Conservation (phyloP, 2,113 vertebrate species). For the Bambusicola thoracicus region DNA sequence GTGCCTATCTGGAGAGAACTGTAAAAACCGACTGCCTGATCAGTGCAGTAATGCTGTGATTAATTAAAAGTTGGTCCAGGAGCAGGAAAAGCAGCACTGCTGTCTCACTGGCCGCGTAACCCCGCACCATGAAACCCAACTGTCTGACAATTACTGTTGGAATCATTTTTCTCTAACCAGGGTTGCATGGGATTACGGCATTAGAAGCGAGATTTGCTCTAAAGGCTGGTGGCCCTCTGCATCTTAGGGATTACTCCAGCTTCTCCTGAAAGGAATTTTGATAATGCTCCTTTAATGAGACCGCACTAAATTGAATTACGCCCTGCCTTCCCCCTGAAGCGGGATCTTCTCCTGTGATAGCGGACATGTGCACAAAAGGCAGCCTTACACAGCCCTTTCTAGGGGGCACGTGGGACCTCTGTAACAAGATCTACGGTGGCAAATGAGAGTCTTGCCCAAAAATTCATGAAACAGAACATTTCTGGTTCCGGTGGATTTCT, state of each 20-base stretch:
- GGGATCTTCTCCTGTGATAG: neutral
- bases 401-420: neutral
- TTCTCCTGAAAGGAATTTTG: slow-evolving; percentile 26
- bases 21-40: neutral
- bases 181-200: slow-evolving; percentile 38
- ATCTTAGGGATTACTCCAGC: neutral
- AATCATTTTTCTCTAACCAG: slow-evolving; percentile 35
- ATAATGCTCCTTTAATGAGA: slow-evolving; percentile 27
- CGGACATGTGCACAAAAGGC: fast-evolving
- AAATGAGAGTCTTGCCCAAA: neutral
- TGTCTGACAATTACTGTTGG: neutral
- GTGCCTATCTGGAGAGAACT: neutral
- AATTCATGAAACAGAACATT: neutral
- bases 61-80: neutral
- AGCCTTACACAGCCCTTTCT: fast-evolving
- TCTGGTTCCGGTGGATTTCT: neutral
- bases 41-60: neutral
- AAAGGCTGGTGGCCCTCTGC: neutral
- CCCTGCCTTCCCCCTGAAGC: neutral
- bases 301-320: slow-evolving; percentile 14
- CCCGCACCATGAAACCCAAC: neutral
- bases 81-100: neutral
- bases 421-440: neutral
- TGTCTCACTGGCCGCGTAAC: neutral
- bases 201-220: slow-evolving; percentile 38